Conservation (phyloP, 37 sponge, comb jelly and placozoan species). For the Cliona cf. orientalis region DNA sequence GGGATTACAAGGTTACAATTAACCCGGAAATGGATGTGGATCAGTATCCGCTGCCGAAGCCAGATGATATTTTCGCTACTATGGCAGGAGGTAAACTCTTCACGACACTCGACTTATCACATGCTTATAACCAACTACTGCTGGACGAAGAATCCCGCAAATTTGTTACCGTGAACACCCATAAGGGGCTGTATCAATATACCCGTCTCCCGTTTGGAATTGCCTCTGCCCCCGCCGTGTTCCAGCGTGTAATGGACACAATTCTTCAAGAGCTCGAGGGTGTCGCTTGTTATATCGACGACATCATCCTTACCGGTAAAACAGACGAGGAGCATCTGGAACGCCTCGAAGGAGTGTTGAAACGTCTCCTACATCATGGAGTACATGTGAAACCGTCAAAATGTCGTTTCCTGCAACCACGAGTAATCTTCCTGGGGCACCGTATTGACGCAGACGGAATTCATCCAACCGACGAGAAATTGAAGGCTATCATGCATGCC, state of each 20-base stretch:
- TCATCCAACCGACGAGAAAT: conserved; percentile 5
- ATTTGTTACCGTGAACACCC: neutral
- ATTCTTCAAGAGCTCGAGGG: neutral
- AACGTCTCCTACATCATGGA: neutral
- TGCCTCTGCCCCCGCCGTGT: conserved; percentile 11
- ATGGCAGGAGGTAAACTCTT: neutral
- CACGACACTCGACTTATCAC: conserved; percentile 4
- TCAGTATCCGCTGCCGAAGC: neutral
- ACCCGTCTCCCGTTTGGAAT: conserved; percentile 14
- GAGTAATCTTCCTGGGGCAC: conserved; percentile 9
- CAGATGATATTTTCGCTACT: neutral
- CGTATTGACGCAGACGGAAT: conserved; percentile 1
- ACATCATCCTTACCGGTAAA: neutral
- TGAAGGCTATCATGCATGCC: conserved; percentile 13
- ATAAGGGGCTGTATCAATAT: neutral
- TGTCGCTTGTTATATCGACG: neutral
- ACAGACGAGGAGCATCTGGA: neutral
- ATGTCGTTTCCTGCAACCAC: conserved; percentile 15
- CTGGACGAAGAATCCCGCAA: neutral
- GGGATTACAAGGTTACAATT: too few species aligned
- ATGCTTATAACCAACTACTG: neutral
- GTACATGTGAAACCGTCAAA: neutral
- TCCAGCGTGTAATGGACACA: conserved; percentile 5
- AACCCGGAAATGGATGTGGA: too few species aligned
- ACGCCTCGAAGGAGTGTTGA: neutral